A percentile compares a stretch with the other conserved stretches of the same genome.
Evolutionary conservation across 2,113 vertebrate genomes (phyloP).

Genomic region (Australoheros scitulus): DNA sequence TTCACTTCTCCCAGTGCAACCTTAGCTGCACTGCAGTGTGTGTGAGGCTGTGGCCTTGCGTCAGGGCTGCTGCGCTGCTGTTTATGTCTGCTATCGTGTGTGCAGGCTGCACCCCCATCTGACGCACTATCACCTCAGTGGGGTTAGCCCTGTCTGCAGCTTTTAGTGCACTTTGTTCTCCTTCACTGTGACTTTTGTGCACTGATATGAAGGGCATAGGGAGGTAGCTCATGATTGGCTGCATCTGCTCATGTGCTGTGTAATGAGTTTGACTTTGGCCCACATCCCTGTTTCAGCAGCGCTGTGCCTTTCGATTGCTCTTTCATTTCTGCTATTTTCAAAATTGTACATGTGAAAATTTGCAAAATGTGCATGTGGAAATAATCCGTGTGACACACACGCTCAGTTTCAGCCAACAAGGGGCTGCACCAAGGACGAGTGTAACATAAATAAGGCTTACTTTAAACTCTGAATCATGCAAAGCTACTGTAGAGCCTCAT

Average conservation of each 20-base stretch:
- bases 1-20: slow-evolving; percentile 72
- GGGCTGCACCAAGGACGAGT: accelerated
- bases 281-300: slow-evolving; percentile 9
- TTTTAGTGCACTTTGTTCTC: not conserved
- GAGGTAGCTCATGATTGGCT: not conserved
- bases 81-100: slow-evolving; percentile 71
- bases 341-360: not conserved
- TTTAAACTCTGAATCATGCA: not conserved
- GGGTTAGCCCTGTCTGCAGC: slow-evolving; percentile 48
- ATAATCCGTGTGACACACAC: not conserved
- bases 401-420: not conserved
- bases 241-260: not conserved
- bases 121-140: slow-evolving; percentile 61
- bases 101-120: slow-evolving; percentile 66
- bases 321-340: slow-evolving; percentile 31
- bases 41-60: slow-evolving; percentile 65
- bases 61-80: slow-evolving; percentile 64
- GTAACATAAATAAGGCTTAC: accelerated
- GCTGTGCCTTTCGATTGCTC: not conserved
- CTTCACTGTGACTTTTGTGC: slow-evolving; percentile 23
- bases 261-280: not conserved
- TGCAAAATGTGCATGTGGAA: not conserved
- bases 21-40: slow-evolving; percentile 57
- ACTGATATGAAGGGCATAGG: not conserved
- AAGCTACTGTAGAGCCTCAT: not conserved